These are phyloP conservation scores for Ranitomeya imitator DNA, from an alignment of 2,113 vertebrate species.

Conservation along the genomic window DNA sequence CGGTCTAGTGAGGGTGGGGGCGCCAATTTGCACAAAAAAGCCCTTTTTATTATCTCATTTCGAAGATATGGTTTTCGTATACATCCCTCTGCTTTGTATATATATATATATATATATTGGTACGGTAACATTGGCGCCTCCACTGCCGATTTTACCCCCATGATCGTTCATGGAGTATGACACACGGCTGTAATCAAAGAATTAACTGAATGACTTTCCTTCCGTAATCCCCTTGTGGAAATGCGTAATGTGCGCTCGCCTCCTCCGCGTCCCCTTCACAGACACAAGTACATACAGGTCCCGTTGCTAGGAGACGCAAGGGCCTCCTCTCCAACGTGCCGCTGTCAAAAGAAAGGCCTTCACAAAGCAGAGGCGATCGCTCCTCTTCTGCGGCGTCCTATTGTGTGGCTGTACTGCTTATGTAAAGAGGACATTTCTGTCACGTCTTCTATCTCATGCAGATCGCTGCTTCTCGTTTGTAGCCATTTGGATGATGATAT, in stretches of 20 bases:
- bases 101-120: too few relatives aligned
- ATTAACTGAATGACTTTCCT: neutral
- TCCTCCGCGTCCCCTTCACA: constrained; percentile 15
- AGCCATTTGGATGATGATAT: too few relatives aligned
- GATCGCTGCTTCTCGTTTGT: neutral
- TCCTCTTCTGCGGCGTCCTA: neutral
- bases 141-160: neutral
- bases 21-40: too few relatives aligned
- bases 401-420: neutral
- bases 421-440: neutral
- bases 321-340: constrained; percentile 2
- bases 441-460: neutral
- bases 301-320: constrained; percentile 32
- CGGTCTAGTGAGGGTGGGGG: too few relatives aligned
- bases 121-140: neutral
- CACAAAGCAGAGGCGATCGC: neutral
- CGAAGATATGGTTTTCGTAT: neutral
- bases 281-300: neutral
- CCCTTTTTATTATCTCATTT: too few relatives aligned
- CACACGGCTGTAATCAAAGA: neutral
- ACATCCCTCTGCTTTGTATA: neutral
- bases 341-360: neutral
- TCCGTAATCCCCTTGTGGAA: neutral
- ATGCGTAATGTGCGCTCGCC: constrained; percentile 19
- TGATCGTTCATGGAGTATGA: neutral